Conservation (phyloP, 1,140 invertebrate species). For the Listronotus oregonensis region DNA sequence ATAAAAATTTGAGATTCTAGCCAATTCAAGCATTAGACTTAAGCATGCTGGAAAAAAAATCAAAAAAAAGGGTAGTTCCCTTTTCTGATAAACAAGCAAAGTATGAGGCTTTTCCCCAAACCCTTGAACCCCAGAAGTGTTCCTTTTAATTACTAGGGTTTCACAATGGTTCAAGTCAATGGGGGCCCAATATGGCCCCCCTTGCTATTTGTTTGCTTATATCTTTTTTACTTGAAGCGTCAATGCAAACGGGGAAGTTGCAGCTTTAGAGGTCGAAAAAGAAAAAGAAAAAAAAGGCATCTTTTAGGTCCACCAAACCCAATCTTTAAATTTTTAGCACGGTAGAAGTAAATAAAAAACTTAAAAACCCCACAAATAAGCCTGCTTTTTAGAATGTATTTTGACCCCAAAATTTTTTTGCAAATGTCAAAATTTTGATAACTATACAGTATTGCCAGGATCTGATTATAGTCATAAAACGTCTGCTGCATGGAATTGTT, state of each 20-base stretch:
- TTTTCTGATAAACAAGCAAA: conserved; percentile 47
- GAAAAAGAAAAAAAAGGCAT: conserved; percentile 43
- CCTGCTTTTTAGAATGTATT: conserved; percentile 88
- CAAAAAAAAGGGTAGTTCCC: conserved; percentile 50
- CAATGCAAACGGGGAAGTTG: conserved; percentile 70
- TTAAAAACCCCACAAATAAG: conserved; percentile 85
- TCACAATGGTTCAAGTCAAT: conserved; percentile 80
- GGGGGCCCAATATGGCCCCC: conserved; percentile 77
- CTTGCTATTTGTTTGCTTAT: conserved; percentile 69
- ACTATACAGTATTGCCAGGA: conserved; percentile 87
- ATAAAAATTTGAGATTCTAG: conserved; percentile 41
- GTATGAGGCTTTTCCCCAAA: conserved; percentile 45
- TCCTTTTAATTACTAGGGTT: conserved; percentile 75
- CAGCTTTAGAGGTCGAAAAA: conserved; percentile 76
- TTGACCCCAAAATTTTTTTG: conserved; percentile 88
- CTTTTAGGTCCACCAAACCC: conserved; percentile 42
- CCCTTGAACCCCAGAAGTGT: conserved; percentile 65
- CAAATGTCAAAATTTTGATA: conserved; percentile 92
- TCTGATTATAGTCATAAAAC: conserved; percentile 88
- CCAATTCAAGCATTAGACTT: conserved; percentile 43
- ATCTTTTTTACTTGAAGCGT: conserved; percentile 66
- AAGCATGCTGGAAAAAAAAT: conserved; percentile 49
- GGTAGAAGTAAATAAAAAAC: conserved; percentile 54
- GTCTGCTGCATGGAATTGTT: conserved; percentile 81
- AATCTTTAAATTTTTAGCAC: conserved; percentile 44